These are phyloP conservation scores for Drosophila sp. DNA, from an alignment of 1,140 invertebrate genomes.

Conservation along the genomic window DNA sequence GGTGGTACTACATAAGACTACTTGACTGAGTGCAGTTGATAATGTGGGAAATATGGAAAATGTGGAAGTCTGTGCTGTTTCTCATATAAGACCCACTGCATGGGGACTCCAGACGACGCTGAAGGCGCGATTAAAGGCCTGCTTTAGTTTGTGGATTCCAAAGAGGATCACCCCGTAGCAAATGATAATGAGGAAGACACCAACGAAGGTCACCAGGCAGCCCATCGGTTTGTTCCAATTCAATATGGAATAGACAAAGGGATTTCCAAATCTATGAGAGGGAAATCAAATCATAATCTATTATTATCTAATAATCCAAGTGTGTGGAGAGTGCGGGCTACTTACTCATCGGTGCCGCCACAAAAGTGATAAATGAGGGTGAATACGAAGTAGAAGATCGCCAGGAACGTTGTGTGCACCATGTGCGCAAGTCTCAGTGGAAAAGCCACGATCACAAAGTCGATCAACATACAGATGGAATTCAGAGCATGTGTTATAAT, in stretches of 20 bases:
- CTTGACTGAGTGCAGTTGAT: conserved; percentile 32
- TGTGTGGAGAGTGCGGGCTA: conserved; percentile 20
- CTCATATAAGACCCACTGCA: conserved; percentile 75
- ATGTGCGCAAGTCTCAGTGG: conserved; percentile 89
- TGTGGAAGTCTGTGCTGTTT: background rate
- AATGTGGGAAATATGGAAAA: background rate
- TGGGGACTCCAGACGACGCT: conserved; percentile 78
- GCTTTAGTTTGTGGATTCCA: conserved; percentile 63
- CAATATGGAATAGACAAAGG: conserved; percentile 89
- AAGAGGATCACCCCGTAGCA: conserved; percentile 70
- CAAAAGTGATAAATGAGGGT: conserved; percentile 89
- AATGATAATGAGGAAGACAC: conserved; percentile 85
- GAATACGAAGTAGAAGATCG: conserved; percentile 88
- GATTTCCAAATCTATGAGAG: conserved; percentile 86
- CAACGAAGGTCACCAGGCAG: conserved; percentile 85
- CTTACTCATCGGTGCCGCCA: conserved; percentile 89
- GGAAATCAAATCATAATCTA: conserved; percentile 30
- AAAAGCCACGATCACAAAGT: conserved; percentile 89
- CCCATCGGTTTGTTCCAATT: conserved; percentile 87
- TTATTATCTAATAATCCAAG: conserved; percentile 20
- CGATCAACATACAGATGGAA: conserved; percentile 89
- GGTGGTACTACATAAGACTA: conserved; percentile 37
- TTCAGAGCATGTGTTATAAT: conserved; percentile 90
- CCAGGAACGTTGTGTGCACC: conserved; percentile 88
- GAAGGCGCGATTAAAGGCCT: conserved; percentile 72